Evolutionary conservation across 2,888 invertebrate species (phyloP), one percentile per base, ranked within the genome.

Genomic region (Tetropium fuscum): DNA sequence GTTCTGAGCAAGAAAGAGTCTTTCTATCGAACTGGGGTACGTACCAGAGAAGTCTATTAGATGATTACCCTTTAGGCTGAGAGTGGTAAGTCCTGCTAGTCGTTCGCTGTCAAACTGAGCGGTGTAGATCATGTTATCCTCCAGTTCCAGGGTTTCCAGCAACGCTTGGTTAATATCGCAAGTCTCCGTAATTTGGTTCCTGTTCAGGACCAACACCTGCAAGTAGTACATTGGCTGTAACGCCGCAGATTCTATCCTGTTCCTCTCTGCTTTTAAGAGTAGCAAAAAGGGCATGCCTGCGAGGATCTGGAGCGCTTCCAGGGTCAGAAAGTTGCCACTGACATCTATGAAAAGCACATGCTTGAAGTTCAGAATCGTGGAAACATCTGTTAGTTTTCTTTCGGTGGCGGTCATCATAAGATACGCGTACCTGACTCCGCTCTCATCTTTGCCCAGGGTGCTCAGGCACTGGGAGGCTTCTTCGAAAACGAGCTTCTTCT

Each of bases 1-100:
- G 47, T 76, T 77, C 25, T 65, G 61, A 1, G 71, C 75, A 56
- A 94, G 79, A 78, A 92, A 94, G 1, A 95, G 81, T 67, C 90
- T 89, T 69, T 90, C 89, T 63, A 95, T 65, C 20, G 78, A 81
- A 0, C 82, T 79, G 38, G 86, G 87, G 59, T 84, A 79, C 1
- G 83, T 73, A 43, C 84, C 82, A 0, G 75, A 68, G 0, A 87
- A 78, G 15, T 85, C 84, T 3, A 76, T 74, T 22, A 84, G 78
- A 1, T 77, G 61, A 71, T 88, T 76, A 85, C 87, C 82, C 48
- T 85, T 78, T 27, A 88, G 79, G 72, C 87, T 87, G 25, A 89
- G 74, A 45, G 83, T 83, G 73, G 79, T 85, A n/a, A 89, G 64
- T 7, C 78, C 66, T 5, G 70, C 67, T 19, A 80, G 59, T n/a